Evolutionary conservation across 1,140 invertebrate genomes (phyloP).

Genomic region (Pectinophora gossypiella): DNA sequence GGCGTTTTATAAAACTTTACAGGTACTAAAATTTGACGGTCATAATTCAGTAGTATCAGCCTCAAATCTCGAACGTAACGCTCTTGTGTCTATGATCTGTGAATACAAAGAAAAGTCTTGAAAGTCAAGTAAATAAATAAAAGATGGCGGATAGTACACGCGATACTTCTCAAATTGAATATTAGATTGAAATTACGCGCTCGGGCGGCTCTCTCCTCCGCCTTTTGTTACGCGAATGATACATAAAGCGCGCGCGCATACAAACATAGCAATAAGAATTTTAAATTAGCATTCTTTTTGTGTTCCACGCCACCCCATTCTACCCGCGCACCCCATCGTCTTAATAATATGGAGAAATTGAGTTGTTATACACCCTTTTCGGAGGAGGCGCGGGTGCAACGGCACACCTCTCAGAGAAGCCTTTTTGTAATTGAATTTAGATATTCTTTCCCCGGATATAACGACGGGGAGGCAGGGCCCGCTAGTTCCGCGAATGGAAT

Average conservation of each 20-base stretch:
- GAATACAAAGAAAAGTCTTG: slow-evolving; percentile 44
- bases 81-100: slow-evolving; percentile 29
- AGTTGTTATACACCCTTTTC: slow-evolving; percentile 70
- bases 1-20: too few species aligned
- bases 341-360: slow-evolving; percentile 73
- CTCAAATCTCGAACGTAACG: slow-evolving; percentile 8
- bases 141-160: slow-evolving; percentile 47
- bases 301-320: slow-evolving; percentile 52
- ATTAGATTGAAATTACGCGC: slow-evolving; percentile 72
- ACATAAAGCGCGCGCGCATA: slow-evolving; percentile 68
- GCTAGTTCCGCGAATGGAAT: slow-evolving; percentile 50
- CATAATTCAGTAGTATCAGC: too few species aligned
- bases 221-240: slow-evolving; percentile 64
- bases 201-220: slow-evolving; percentile 52
- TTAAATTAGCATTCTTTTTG: slow-evolving; percentile 74
- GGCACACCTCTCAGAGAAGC: slow-evolving; percentile 57
- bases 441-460: slow-evolving; percentile 65
- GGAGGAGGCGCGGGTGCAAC: slow-evolving; percentile 65
- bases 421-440: slow-evolving; percentile 74
- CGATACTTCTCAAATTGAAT: slow-evolving; percentile 68
- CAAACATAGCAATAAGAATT: slow-evolving; percentile 69
- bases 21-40: too few species aligned
- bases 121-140: slow-evolving; percentile 55
- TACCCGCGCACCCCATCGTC: slow-evolving; percentile 50
- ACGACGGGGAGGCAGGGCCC: slow-evolving; percentile 46